phyloP scores from a whole-genome alignment of 2,113 vertebrate species.

The Chamaetylas fuelleborni region DNA sequence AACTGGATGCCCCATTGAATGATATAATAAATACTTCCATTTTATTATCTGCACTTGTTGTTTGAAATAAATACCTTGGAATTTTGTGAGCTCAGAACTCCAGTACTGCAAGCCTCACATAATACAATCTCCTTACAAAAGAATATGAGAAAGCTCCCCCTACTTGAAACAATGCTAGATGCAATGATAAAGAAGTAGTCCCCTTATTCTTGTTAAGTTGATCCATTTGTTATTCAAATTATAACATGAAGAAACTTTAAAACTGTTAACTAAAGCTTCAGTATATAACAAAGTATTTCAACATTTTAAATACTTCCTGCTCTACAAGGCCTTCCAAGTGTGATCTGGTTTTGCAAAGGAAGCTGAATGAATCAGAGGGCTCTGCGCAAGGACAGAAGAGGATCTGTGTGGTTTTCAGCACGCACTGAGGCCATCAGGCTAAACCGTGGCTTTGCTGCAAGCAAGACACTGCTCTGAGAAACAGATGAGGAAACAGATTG shows the following conservation, averaged over 20 bases:
- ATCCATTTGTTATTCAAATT: neutral
- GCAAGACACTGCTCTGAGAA: conserved; percentile 48
- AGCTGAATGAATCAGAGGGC: neutral
- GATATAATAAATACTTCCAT: neutral
- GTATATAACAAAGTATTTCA: neutral
- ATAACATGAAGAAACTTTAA: neutral
- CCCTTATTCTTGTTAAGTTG: neutral
- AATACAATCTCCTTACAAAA: neutral
- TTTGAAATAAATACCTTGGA: neutral
- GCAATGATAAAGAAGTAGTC: neutral
- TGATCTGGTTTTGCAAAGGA: neutral
- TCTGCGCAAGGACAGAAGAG: neutral
- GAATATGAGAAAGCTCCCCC: neutral
- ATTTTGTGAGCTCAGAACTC: neutral
- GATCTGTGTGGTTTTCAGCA: neutral
- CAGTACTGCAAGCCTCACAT: neutral
- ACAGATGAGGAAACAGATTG: conserved; percentile 67
- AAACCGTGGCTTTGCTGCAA: conserved; percentile 39
- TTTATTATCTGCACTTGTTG: neutral
- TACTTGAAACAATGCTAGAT: neutral
- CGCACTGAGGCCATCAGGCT: conserved; percentile 17
- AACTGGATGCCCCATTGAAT: neutral
- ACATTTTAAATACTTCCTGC: neutral
- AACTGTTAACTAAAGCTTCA: neutral
- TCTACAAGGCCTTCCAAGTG: neutral